Percentiles rank a stretch among this genome's conserved stretches.
Conservation (phyloP, 2,113 vertebrate species). For the Ciconia boyciana region DNA sequence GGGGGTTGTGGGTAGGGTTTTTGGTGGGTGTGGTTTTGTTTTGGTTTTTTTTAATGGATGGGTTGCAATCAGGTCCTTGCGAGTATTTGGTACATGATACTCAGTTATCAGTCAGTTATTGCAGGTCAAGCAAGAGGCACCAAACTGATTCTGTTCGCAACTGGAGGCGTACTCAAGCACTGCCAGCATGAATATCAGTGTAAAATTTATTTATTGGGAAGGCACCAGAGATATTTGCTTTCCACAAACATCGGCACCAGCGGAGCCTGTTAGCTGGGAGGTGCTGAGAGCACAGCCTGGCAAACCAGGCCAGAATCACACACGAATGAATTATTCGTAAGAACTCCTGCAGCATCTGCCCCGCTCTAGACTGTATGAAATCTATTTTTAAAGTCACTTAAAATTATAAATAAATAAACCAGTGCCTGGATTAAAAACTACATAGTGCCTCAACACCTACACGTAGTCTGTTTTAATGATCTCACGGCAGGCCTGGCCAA, state of each 20-base stretch:
- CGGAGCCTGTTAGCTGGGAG: background rate
- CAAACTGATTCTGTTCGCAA: background rate
- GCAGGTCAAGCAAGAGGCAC: background rate
- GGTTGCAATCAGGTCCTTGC: background rate
- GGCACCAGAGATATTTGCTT: background rate
- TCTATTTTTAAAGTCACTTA: slow-evolving; percentile 61
- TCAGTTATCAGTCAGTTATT: background rate
- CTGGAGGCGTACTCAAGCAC: background rate
- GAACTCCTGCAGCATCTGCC: slow-evolving; percentile 6
- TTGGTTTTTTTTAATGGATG: background rate
- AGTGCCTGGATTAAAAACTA: slow-evolving; percentile 8
- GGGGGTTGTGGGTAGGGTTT: background rate
- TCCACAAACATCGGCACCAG: background rate
- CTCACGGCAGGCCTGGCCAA: background rate
- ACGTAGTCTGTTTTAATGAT: background rate
- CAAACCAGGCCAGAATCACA: slow-evolving; percentile 8
- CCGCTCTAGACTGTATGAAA: background rate
- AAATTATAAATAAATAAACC: slow-evolving; percentile 57
- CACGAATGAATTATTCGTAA: slow-evolving; percentile 22
- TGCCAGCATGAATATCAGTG: background rate
- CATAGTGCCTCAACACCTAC: slow-evolving; percentile 29
- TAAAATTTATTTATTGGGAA: background rate
- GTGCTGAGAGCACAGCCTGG: background rate
- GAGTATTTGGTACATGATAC: background rate
- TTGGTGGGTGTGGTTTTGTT: background rate